Conservation (phyloP, 1,140 invertebrate species). For the Leptinotarsa texana region DNA sequence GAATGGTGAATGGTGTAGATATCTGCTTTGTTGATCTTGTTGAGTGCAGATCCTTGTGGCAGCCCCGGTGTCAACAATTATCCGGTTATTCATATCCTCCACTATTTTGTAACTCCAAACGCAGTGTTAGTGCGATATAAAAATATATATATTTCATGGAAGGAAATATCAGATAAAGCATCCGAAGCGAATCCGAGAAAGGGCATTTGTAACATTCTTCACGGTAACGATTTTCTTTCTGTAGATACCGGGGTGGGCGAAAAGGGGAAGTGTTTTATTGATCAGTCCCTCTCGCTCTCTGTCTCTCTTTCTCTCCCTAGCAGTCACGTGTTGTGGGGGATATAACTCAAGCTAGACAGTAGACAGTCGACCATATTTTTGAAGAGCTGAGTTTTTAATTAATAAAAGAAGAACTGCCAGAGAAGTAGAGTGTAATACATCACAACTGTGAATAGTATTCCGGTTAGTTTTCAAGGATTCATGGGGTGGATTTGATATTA, state of each 20-base stretch:
- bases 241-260: constrained; percentile 35
- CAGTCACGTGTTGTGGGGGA: constrained; percentile 50
- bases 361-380: constrained; percentile 37
- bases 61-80: no score
- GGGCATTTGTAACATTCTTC: constrained; percentile 46
- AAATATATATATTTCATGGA: constrained; percentile 4
- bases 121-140: not conserved
- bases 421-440: constrained; percentile 21
- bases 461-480: not conserved
- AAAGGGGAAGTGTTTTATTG: constrained; percentile 54
- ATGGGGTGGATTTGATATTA: not conserved
- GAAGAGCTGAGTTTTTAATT: constrained; percentile 38
- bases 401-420: constrained; percentile 38
- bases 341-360: constrained; percentile 52
- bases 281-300: constrained; percentile 47
- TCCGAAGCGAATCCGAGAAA: constrained; percentile 28
- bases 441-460: constrained; percentile 8
- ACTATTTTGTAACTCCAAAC: not conserved
- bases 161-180: constrained; percentile 25
- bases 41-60: no score
- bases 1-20: no score
- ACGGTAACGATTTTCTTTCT: constrained; percentile 53
- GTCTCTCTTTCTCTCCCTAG: constrained; percentile 30
- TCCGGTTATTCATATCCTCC: no score
- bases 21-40: no score